phyloP scores from a whole-genome alignment of 2,888 invertebrate species.

The Tetranychus truncatus region DNA sequence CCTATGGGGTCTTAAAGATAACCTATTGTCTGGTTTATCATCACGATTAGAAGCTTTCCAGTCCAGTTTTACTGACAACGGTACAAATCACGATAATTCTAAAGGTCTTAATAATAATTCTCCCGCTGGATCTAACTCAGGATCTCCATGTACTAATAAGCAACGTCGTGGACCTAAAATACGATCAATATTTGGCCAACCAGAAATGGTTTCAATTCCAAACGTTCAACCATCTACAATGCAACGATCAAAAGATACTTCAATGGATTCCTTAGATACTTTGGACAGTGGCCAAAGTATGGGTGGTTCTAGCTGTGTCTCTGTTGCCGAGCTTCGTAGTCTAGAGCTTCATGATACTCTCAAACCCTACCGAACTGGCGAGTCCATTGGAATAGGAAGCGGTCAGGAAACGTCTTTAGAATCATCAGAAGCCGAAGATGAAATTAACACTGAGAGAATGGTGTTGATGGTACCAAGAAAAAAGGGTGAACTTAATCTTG shows the following conservation, averaged over 20 bases:
- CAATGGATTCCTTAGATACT: constrained; percentile 26
- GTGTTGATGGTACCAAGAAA: constrained; percentile 11
- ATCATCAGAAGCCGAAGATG: constrained; percentile 32
- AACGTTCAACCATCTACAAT: neutral
- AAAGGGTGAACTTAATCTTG: neutral
- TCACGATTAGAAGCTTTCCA: constrained; percentile 30
- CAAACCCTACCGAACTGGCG: constrained; percentile 23
- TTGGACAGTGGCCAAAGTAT: constrained; percentile 25
- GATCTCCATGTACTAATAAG: constrained; percentile 13
- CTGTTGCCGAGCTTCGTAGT: constrained; percentile 15
- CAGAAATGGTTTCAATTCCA: constrained; percentile 20
- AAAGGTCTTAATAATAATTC: constrained; percentile 19
- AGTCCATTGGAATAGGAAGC: constrained; percentile 26
- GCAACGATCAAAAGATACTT: constrained; percentile 20
- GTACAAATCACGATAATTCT: neutral
- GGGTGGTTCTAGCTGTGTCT: constrained; percentile 21
- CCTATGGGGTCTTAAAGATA: constrained; percentile 18
- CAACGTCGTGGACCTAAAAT: constrained; percentile 22
- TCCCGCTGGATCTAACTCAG: constrained; percentile 12
- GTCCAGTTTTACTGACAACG: constrained; percentile 21
- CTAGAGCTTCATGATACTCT: constrained; percentile 21
- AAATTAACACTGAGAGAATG: constrained; percentile 12
- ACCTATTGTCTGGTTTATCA: constrained; percentile 30
- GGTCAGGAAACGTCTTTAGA: constrained; percentile 41
- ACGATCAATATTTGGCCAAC: constrained; percentile 28